These are phyloP conservation scores for Drosophila emarginata DNA, from an alignment of 2,888 invertebrate genomes.

Conservation along the genomic window DNA sequence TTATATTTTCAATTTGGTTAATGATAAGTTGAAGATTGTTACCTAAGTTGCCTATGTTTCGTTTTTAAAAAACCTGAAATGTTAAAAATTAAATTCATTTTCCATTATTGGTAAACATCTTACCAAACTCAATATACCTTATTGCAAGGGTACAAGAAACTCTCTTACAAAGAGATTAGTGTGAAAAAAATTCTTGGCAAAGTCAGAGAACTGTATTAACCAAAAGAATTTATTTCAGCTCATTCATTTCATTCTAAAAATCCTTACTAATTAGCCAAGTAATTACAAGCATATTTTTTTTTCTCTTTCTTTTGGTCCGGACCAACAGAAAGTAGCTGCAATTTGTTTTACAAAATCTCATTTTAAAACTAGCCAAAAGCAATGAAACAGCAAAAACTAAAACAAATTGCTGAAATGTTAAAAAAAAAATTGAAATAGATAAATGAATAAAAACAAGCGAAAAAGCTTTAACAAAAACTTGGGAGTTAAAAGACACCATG, in stretches of 20 bases:
- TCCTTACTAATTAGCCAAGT: slow-evolving; percentile 76
- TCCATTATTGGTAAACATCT: not conserved
- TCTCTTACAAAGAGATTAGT: not conserved
- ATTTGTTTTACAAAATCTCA: slow-evolving; percentile 70
- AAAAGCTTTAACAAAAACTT: not conserved
- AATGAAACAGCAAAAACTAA: slow-evolving; percentile 4
- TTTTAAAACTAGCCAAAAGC: slow-evolving; percentile 50
- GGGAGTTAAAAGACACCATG: too few species aligned
- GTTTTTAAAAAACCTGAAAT: too few species aligned
- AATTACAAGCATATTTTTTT: slow-evolving; percentile 61
- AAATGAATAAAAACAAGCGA: slow-evolving; percentile 28
- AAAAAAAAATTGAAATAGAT: slow-evolving; percentile 25
- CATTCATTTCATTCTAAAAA: slow-evolving; percentile 54
- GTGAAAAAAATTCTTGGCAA: slow-evolving; percentile 9
- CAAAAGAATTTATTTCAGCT: slow-evolving; percentile 44
- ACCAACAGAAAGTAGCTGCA: slow-evolving; percentile 62
- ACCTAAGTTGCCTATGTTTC: too few species aligned
- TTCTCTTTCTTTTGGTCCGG: slow-evolving; percentile 30
- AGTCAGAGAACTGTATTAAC: slow-evolving; percentile 26
- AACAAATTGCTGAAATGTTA: slow-evolving; percentile 31
- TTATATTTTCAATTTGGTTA: too few species aligned
- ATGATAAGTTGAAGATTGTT: too few species aligned
- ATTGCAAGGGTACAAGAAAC: not conserved
- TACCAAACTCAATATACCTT: not conserved
- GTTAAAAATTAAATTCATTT: too few species aligned